A percentile compares a stretch with the other conserved stretches of the same genome.
These are phyloP conservation scores for Camponotus floridanus DNA, from an alignment of 1,140 invertebrate genomes.

Conservation along the genomic window DNA sequence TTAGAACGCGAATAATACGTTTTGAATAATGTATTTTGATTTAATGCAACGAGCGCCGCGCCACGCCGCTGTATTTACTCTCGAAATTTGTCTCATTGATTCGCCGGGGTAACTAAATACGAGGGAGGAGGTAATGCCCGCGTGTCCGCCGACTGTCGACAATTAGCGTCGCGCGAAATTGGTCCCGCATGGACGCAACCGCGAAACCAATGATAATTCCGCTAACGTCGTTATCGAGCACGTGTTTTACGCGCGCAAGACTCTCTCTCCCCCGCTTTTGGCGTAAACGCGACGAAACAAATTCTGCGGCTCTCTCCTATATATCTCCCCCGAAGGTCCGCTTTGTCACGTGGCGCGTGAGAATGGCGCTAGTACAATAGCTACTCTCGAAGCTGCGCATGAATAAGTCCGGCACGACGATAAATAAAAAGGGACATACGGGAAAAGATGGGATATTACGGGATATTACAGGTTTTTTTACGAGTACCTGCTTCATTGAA, in stretches of 20 bases:
- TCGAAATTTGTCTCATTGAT: conserved; percentile 70
- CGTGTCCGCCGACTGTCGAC: conserved; percentile 39
- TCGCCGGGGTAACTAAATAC: conserved; percentile 9
- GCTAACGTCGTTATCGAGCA: conserved; percentile 42
- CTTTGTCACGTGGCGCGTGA: conserved; percentile 30
- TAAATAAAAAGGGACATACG: conserved; percentile 26
- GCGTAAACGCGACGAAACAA: conserved; percentile 43
- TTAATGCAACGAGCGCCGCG: conserved; percentile 58
- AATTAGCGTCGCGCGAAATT: conserved; percentile 63
- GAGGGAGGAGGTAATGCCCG: conserved; percentile 2
- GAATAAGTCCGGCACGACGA: conserved; percentile 13
- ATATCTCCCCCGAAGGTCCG: neutral
- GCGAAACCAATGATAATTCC: conserved; percentile 64
- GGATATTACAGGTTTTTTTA: conserved; percentile 35
- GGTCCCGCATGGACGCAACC: conserved; percentile 33
- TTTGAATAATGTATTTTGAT: conserved; percentile 66
- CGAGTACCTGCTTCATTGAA: conserved; percentile 47
- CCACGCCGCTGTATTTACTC: conserved; percentile 42
- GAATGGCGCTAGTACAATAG: neutral
- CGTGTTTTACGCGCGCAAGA: conserved; percentile 38
- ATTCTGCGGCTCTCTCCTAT: neutral
- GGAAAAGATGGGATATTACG: neutral
- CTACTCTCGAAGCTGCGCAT: neutral
- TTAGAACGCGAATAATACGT: conserved; percentile 63
- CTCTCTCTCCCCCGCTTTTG: too few species aligned